Evolutionary conservation across 1,140 invertebrate genomes (phyloP).

Genomic region (Pinna nobilis): DNA sequence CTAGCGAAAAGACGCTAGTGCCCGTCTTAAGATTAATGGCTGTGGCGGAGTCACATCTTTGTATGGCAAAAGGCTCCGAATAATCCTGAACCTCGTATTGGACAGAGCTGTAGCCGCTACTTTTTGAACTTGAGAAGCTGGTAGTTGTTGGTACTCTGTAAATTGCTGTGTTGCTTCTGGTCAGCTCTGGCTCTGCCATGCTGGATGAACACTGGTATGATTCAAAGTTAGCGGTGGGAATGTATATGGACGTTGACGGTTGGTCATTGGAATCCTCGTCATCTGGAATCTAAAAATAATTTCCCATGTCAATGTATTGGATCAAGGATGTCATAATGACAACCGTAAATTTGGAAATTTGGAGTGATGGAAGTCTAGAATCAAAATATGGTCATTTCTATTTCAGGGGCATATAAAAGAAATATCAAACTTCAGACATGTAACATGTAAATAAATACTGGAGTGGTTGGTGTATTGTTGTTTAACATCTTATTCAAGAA

Average conservation of each 20-base stretch:
- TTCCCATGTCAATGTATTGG: neutral
- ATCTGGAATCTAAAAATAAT: slow-evolving; percentile 26
- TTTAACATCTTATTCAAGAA: too few species aligned
- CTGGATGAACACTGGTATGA: slow-evolving; percentile 4
- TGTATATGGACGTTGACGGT: slow-evolving; percentile 40
- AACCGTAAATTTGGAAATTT: too few species aligned
- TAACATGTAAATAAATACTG: too few species aligned
- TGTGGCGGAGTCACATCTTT: slow-evolving; percentile 42
- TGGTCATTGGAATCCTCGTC: slow-evolving; percentile 39
- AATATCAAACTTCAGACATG: too few species aligned
- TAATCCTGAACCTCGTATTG: slow-evolving; percentile 28
- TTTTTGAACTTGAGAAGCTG: slow-evolving; percentile 29
- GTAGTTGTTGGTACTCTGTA: slow-evolving; percentile 21
- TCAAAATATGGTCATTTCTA: too few species aligned
- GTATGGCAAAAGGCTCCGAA: neutral
- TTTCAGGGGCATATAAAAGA: too few species aligned
- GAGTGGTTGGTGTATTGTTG: too few species aligned
- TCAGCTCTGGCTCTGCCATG: neutral
- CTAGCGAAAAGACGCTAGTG: slow-evolving; percentile 65
- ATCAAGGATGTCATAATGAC: too few species aligned
- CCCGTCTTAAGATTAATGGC: slow-evolving; percentile 72
- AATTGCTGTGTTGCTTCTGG: neutral
- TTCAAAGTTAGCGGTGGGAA: slow-evolving; percentile 33
- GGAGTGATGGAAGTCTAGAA: too few species aligned
- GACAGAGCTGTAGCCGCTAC: slow-evolving; percentile 29